Conservation (phyloP, 2,888 invertebrate species). For the Melinaea menophilus region DNA sequence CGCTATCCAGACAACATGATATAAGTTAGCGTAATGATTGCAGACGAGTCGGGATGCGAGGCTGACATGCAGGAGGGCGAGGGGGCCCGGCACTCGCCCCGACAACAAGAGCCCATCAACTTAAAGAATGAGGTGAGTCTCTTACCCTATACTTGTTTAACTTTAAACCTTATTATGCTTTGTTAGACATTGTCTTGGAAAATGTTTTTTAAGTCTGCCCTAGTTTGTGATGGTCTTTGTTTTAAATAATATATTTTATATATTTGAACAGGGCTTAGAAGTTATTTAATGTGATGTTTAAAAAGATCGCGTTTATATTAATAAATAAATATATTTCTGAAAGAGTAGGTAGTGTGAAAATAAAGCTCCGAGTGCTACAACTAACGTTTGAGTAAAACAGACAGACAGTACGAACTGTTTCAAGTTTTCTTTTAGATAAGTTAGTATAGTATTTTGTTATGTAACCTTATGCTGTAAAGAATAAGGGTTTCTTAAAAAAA, state of each 20-base stretch:
- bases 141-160: constrained; percentile 36
- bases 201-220: constrained; percentile 1
- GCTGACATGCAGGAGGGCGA: constrained; percentile 89
- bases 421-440: constrained; percentile 1
- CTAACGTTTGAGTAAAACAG: constrained; percentile 25
- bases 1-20: no score
- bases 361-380: not conserved
- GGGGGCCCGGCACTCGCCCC: constrained; percentile 79
- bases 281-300: no score
- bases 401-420: constrained; percentile 22
- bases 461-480: no score
- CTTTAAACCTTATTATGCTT: constrained; percentile 35
- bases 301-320: no score
- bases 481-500: no score
- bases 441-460: no score
- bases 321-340: no score
- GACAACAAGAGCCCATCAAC: constrained; percentile 76
- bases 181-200: constrained; percentile 13
- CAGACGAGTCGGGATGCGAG: constrained; percentile 90
- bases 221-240: not conserved
- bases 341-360: no score
- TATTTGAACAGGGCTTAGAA: no score
- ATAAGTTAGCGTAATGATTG: constrained; percentile 16
- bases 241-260: no score
- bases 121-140: constrained; percentile 73